A percentile compares a stretch with the other conserved stretches of the same genome.
phyloP scores from a whole-genome alignment of 2,888 invertebrate genomes.

The Melanchra persicariae region DNA sequence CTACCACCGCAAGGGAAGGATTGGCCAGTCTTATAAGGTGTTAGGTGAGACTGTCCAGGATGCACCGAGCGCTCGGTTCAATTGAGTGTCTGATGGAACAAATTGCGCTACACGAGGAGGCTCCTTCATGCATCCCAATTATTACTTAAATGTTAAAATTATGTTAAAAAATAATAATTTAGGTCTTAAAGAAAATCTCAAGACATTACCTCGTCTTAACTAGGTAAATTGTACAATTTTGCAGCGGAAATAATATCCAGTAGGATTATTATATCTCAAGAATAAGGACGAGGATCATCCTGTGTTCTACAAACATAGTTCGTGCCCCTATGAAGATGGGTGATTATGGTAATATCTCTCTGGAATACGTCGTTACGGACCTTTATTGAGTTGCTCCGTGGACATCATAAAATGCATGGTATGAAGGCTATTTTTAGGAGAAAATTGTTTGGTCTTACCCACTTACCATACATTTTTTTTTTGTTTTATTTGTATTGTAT shows the following conservation, averaged over 20 bases:
- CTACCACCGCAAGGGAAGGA: too few species aligned
- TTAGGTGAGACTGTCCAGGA: too few species aligned
- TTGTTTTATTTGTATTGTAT: background rate
- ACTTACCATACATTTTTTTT: background rate
- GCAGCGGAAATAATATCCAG: constrained; percentile 13
- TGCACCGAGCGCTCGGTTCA: too few species aligned
- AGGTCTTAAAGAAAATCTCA: background rate
- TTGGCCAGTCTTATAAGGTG: too few species aligned
- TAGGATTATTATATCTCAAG: constrained; percentile 6
- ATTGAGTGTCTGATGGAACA: too few species aligned
- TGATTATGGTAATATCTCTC: constrained; percentile 37
- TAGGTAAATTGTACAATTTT: background rate
- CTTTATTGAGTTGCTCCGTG: constrained; percentile 44
- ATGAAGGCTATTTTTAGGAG: constrained; percentile 26
- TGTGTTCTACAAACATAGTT: constrained; percentile 32
- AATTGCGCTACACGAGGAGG: too few species aligned
- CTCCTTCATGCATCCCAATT: too few species aligned
- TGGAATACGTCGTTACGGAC: constrained; percentile 34
- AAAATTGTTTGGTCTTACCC: background rate
- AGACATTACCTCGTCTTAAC: background rate
- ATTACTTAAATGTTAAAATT: too few species aligned
- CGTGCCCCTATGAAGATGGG: constrained; percentile 19
- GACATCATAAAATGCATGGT: constrained; percentile 37
- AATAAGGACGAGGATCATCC: background rate
- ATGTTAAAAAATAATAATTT: too few species aligned